phyloP scores from a whole-genome alignment of 2,888 invertebrate genomes.

The Nezara viridula region DNA sequence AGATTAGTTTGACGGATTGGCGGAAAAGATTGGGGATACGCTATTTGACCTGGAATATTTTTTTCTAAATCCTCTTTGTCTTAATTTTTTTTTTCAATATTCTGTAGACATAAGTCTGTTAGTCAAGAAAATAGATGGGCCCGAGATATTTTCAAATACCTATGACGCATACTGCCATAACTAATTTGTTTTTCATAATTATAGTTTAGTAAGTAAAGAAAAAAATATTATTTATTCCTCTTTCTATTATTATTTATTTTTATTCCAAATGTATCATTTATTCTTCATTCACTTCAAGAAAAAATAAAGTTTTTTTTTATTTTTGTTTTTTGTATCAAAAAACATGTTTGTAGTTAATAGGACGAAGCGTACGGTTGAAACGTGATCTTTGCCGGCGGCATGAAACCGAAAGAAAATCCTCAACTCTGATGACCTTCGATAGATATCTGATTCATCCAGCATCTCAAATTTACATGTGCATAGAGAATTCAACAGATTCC shows the following conservation, averaged over 20 bases:
- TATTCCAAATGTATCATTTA: too few species aligned
- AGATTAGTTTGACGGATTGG: constrained; percentile 47
- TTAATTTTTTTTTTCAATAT: neutral
- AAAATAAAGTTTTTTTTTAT: too few species aligned
- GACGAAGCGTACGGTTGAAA: neutral
- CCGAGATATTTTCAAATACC: neutral
- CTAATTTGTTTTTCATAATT: neutral
- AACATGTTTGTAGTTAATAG: neutral
- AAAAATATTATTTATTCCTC: too few species aligned
- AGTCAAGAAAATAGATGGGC: neutral
- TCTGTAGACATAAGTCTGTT: constrained; percentile 17
- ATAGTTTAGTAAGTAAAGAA: neutral
- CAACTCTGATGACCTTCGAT: constrained; percentile 3
- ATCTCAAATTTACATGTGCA: constrained; percentile 12
- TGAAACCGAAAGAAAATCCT: neutral
- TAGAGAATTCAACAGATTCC: neutral
- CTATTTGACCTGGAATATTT: constrained; percentile 37
- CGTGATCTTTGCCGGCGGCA: neutral
- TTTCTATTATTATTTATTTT: too few species aligned
- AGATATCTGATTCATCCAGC: constrained; percentile 22
- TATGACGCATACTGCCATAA: neutral
- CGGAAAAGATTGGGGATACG: constrained; percentile 38
- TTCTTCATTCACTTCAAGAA: too few species aligned
- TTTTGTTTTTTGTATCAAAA: too few species aligned
- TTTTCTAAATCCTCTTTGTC: constrained; percentile 15